Evolutionary conservation across 1,140 invertebrate species (phyloP), one percentile per base, ranked within the genome.

Genomic region (Megalonaias nervosa): DNA sequence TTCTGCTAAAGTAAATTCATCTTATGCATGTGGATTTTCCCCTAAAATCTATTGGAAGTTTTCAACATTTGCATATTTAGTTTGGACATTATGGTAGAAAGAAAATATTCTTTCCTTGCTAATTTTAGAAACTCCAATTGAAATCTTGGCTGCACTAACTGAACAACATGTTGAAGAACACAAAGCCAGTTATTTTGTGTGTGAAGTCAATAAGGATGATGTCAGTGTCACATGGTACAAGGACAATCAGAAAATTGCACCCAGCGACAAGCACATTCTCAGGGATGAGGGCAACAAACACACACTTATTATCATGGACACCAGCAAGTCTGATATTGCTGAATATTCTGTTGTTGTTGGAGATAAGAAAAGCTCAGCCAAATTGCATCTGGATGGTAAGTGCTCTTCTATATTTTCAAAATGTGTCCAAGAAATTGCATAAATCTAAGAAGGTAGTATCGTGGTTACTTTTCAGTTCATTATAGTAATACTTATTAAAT

Each of bases 321-420:
- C 86, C 13, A 82, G 84, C 65, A 67, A 86, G 56, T 75, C 81
- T 21, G 89, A 90, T 75, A 80, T 82, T 17, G 89, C 84, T 17
- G 83, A 85, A 75, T 91, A 90, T 67, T 83, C 86, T 21, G 83
- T 88, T 64, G 81, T 83, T 21, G 83, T 86, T 60, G 87, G 86
- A 19, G 88, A 90, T 75, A 73, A 73, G 55, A 84, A 82, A 71
- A 89, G 88, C 65, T 84, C 86, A 4, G 87, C 89, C 19, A 78
- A 78, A 65, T 80, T 90, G n/a, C 81, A 85, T 67, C 82, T 91
- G 55, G 85, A 88, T 83, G 90, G 89, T 91, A 82, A 83, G 83
- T 85, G 38, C 59, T 17, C 2, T 59, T 57, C 11, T 48, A 9
- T 48, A 48, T 48, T 48, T 48, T 48, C 6, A 6, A 48, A 48